Evolutionary conservation across 2,888 invertebrate genomes (phyloP), one percentile per base, ranked within the genome.

Genomic region (Syrista parreyssii): DNA sequence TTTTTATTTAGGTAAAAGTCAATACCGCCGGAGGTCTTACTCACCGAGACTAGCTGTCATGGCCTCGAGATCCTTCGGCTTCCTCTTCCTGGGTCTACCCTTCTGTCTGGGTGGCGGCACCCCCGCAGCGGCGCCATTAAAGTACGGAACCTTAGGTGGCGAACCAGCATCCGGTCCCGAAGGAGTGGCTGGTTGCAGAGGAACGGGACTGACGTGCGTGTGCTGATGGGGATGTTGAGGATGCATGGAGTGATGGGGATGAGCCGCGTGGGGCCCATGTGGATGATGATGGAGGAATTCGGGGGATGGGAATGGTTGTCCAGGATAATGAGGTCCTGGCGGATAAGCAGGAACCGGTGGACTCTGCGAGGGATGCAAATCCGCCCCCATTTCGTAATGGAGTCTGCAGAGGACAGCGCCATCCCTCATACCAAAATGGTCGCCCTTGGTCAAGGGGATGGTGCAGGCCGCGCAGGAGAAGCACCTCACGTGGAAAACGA

Each of bases 401-500:
- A 94, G 90, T 93, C 97, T 95, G 93, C 98, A 98, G 90, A 97
- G 96, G 75, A 98, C 96, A 84, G 96, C 95, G 78, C 96, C 95
- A 86, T 97, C 97, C 85, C 97, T 94, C 93, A 98, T 96, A 84
- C 98, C 98, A 92, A 98, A 99, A 87, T 97, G 97, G 91, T 99
- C 98, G 71, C 99, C 99, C 90, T 98, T 97, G 79, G 96, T 96
- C 80, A 99, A 93, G 6, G 96, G 95, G 68, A 96, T 94, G 91
- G 95, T 95, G 93, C 98, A 98, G 75, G 96, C 95, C 72, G 96
- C 96, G 92, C 98, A 98, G 74, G 97, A 96, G 93, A 99, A 99
- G 92, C 98, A 99, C 89, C 96, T 96, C 80, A 98, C 96, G 93
- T 99, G 98, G 93, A 97, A 99, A 85, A 98, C 97, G 88, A 96